Evolutionary conservation across 2,113 vertebrate species (phyloP).

Genomic region (Grallaria varia): DNA sequence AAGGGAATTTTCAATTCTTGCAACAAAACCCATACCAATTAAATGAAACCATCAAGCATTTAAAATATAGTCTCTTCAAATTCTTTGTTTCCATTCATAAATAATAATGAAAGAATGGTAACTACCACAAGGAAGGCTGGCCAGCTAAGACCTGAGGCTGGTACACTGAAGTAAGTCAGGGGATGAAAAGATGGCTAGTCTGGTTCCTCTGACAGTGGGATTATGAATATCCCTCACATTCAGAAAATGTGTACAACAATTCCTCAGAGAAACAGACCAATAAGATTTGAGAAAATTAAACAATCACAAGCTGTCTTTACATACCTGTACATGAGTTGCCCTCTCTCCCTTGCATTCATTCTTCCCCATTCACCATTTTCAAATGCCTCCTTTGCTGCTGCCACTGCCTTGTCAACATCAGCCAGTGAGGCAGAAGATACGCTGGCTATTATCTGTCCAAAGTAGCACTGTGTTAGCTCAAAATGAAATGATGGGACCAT

Average conservation of each 20-base stretch:
- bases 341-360: conserved; percentile 84
- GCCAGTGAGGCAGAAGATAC: conserved; percentile 77
- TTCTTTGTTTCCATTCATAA: neutral
- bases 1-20: neutral
- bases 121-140: neutral
- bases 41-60: neutral
- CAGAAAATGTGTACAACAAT: neutral
- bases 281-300: neutral
- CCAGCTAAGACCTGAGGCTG: neutral
- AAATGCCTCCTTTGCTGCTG: conserved; percentile 84
- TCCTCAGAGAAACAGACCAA: neutral
- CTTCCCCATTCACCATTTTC: conserved; percentile 81
- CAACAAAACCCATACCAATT: neutral
- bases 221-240: neutral
- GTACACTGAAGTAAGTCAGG: neutral
- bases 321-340: conserved; percentile 79
- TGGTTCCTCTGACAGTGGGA: neutral
- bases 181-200: neutral
- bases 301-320: neutral
- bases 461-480: neutral
- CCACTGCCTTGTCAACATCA: conserved; percentile 83
- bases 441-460: conserved; percentile 76
- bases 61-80: neutral
- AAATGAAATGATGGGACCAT: neutral
- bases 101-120: neutral